These are phyloP conservation scores for Corydoras maculifer DNA, from an alignment of 2,113 vertebrate species.

Conservation along the genomic window DNA sequence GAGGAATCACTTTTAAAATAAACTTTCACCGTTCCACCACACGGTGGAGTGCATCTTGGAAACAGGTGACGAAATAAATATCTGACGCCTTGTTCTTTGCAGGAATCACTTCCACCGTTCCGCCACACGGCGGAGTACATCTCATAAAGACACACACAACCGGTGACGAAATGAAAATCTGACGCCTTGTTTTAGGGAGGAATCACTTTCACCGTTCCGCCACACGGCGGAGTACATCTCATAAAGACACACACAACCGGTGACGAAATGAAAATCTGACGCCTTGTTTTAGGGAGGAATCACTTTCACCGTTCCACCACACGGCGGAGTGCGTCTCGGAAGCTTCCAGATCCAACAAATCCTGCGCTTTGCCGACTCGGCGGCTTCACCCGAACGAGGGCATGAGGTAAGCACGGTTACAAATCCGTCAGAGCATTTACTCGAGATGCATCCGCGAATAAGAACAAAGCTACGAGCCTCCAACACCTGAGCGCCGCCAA, in stretches of 20 bases:
- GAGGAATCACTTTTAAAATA: no score
- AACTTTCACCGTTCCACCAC: no score
- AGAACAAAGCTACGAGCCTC: background rate
- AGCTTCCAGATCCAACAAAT: slow-evolving; percentile 3
- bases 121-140: no score
- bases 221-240: background rate
- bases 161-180: no score
- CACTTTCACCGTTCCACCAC: background rate
- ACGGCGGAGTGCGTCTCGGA: slow-evolving; percentile 1
- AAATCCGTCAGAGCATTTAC: slow-evolving; percentile 11
- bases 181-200: no score
- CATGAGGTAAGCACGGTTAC: background rate
- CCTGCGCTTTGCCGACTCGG: background rate
- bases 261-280: no score
- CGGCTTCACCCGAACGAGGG: slow-evolving; percentile 1
- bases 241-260: no score
- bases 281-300: no score
- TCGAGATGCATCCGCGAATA: background rate
- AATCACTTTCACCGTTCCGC: background rate
- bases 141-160: no score
- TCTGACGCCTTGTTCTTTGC: no score
- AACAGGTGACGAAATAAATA: background rate
- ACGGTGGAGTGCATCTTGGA: background rate
- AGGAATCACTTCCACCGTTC: no score
- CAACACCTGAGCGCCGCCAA: background rate